Conservation (phyloP, 2,797 vertebrate genomes). For the Salmo trutta region DNA sequence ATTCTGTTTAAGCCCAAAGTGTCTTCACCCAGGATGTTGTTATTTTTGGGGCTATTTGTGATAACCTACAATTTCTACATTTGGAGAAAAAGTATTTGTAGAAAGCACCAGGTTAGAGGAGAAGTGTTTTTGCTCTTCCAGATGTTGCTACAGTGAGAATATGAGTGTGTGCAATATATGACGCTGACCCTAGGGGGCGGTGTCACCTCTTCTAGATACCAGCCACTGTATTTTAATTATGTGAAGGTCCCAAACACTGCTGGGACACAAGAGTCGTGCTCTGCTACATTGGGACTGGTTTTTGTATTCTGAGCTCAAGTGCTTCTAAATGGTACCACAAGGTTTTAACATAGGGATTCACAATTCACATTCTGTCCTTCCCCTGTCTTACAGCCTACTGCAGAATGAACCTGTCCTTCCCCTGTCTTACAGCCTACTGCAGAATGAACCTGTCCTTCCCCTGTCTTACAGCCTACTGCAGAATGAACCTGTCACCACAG, state of each 20-base stretch:
- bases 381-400: background rate
- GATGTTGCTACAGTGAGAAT: background rate
- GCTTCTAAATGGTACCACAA: slow-evolving; percentile 43
- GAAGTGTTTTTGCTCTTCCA: background rate
- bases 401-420: background rate
- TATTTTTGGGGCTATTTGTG: background rate
- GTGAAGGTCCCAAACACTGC: background rate
- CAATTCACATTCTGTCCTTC: background rate
- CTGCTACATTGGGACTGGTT: slow-evolving; percentile 12
- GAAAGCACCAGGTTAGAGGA: background rate
- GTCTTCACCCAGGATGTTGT: background rate
- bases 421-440: background rate
- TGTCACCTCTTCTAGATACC: slow-evolving; percentile 34
- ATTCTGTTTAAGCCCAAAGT: background rate
- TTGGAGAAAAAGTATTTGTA: background rate
- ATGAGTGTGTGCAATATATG: background rate
- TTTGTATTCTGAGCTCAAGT: slow-evolving; percentile 45
- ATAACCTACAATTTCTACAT: background rate
- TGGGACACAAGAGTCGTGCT: slow-evolving; percentile 13
- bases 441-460: background rate
- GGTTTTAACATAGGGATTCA: slow-evolving; percentile 17
- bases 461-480: background rate
- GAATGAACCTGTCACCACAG: background rate
- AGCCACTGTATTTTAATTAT: background rate
- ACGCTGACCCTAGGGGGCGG: slow-evolving; percentile 36